Percentiles rank a stretch among this genome's conserved stretches.
Evolutionary conservation across 1,140 invertebrate genomes (phyloP).

Genomic region (Drosophila pruinosa): DNA sequence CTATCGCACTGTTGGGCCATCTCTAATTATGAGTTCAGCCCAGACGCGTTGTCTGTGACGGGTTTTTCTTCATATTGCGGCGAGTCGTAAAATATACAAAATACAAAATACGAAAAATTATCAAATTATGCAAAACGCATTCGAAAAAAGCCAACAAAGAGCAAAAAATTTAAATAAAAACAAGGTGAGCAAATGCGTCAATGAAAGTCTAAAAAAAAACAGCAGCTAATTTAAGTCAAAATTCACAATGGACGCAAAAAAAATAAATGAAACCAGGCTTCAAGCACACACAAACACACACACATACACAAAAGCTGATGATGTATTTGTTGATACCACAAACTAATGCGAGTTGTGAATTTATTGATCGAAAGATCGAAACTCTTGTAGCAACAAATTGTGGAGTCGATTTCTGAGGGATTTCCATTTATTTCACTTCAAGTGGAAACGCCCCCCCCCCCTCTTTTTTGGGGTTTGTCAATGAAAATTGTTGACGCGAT

Average conservation of each 20-base stretch:
- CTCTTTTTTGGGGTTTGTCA: conserved; percentile 29
- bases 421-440: not conserved
- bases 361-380: conserved; percentile 2
- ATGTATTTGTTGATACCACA: not conserved
- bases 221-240: conserved; percentile 55
- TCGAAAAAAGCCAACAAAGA: conserved; percentile 42
- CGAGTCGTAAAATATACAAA: conserved; percentile 23
- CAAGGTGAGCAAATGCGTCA: conserved; percentile 77
- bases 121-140: conserved; percentile 62
- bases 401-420: not conserved
- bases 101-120: conserved; percentile 43
- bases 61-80: conserved; percentile 11
- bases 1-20: not conserved
- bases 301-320: not conserved
- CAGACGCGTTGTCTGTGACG: conserved; percentile 40
- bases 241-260: conserved; percentile 10
- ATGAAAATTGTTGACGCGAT: conserved; percentile 46
- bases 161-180: conserved; percentile 65
- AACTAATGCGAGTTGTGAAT: not conserved
- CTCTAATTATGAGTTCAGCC: not conserved
- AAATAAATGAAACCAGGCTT: conserved; percentile 33
- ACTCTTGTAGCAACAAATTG: conserved; percentile 19
- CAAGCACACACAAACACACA: not conserved
- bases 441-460: not conserved
- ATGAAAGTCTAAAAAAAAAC: conserved; percentile 57